Conservation (phyloP, 1,140 invertebrate species). For the Aphelenchoides fujianensis region DNA sequence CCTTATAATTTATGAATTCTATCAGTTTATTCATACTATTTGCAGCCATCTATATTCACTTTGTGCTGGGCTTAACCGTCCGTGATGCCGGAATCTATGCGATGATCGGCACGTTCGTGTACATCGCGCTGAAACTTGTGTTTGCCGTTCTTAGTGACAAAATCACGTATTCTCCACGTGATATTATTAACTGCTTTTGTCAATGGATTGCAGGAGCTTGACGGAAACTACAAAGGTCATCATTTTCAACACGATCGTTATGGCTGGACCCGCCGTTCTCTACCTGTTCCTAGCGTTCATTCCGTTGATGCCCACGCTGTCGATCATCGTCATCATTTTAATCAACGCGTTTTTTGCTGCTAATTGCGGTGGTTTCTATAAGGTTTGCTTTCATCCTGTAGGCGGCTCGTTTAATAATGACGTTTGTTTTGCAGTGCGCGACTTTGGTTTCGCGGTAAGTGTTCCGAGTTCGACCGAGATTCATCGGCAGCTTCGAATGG, state of each 20-base stretch:
- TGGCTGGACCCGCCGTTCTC: neutral
- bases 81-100: conserved; percentile 37
- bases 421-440: too few relatives aligned
- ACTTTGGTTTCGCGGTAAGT: conserved; percentile 31
- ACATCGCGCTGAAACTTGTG: conserved; percentile 2
- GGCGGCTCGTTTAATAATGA: too few relatives aligned
- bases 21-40: too few relatives aligned
- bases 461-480: too few relatives aligned
- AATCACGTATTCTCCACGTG: conserved; percentile 9
- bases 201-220: neutral
- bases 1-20: too few relatives aligned
- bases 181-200: neutral
- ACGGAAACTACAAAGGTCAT: conserved; percentile 8
- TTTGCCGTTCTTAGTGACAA: conserved; percentile 16
- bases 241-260: conserved; percentile 11
- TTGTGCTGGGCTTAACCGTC: conserved; percentile 34
- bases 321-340: conserved; percentile 23
- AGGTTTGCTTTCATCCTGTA: too few relatives aligned
- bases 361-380: conserved; percentile 23
- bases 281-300: neutral
- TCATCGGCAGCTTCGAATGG: too few relatives aligned
- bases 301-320: neutral
- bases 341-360: conserved; percentile 27
- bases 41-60: conserved; percentile 13
- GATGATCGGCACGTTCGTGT: conserved; percentile 30